Percentiles rank a stretch among this genome's conserved stretches.
Conservation (phyloP, 2,113 vertebrate species). For the Carassius auratus region DNA sequence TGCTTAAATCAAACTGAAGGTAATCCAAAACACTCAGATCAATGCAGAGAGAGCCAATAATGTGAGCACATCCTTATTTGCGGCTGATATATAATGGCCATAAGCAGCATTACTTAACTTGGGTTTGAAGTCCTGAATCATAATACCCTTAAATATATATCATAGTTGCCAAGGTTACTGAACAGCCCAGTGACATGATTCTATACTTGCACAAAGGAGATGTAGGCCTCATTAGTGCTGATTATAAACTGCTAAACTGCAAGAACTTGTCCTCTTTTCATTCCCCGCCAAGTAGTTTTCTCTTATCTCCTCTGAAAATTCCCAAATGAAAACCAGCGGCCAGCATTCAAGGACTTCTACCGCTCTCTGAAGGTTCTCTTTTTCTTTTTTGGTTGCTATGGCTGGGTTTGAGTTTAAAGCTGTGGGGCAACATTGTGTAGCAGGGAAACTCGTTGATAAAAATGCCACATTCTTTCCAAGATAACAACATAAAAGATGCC, state of each 20-base stretch:
- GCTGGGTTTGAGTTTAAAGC: slow-evolving; percentile 47
- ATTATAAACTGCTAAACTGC: slow-evolving; percentile 29
- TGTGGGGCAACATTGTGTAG: slow-evolving; percentile 58
- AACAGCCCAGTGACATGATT: neutral
- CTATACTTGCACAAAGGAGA: slow-evolving; percentile 7
- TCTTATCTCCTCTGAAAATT: slow-evolving; percentile 59
- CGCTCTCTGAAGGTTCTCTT: slow-evolving; percentile 48
- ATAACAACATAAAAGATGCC: slow-evolving; percentile 59
- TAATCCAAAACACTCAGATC: slow-evolving; percentile 10
- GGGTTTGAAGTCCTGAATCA: slow-evolving; percentile 37
- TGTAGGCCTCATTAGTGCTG: slow-evolving; percentile 18
- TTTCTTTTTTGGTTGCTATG: slow-evolving; percentile 35
- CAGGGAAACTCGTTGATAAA: slow-evolving; percentile 58
- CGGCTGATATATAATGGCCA: neutral
- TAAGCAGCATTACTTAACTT: slow-evolving; percentile 13
- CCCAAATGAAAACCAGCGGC: slow-evolving; percentile 62
- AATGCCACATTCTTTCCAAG: slow-evolving; percentile 37
- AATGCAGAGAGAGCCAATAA: slow-evolving; percentile 2
- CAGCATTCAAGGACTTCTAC: slow-evolving; percentile 57
- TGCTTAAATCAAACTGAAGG: neutral
- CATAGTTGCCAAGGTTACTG: slow-evolving; percentile 34
- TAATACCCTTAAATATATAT: slow-evolving; percentile 18
- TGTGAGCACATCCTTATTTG: slow-evolving; percentile 39
- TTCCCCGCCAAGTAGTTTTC: slow-evolving; percentile 42
- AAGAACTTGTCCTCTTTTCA: slow-evolving; percentile 36